phyloP scores from a whole-genome alignment of 2,888 invertebrate genomes.

The Callinectes sapidus region DNA sequence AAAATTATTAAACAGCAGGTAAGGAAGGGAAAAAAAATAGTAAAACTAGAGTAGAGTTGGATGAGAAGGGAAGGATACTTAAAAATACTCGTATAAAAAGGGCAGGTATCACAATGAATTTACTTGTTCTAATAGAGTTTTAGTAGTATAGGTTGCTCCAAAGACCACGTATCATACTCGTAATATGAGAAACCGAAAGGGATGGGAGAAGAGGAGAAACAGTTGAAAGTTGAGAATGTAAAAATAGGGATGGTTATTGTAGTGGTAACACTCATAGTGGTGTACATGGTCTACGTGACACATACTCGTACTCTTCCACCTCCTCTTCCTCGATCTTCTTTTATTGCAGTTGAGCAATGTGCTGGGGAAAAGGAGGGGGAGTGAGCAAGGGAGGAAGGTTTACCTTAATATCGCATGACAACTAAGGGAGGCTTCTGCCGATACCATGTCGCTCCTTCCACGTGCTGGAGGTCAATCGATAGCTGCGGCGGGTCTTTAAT shows the following conservation, averaged over 20 bases:
- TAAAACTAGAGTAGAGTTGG: not conserved
- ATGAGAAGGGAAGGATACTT: not conserved
- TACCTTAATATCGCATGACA: slow-evolving; percentile 7
- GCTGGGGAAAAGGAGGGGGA: not conserved
- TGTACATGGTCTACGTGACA: slow-evolving; percentile 2
- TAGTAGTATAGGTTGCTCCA: not conserved
- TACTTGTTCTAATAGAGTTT: not conserved
- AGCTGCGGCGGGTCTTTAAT: not conserved
- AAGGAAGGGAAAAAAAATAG: not conserved
- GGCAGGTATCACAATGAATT: not conserved
- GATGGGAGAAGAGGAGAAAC: not conserved
- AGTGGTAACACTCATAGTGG: not conserved
- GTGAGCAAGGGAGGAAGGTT: not conserved
- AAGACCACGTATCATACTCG: not conserved
- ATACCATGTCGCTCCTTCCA: not conserved
- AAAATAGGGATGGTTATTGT: not conserved
- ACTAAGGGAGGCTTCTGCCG: not conserved
- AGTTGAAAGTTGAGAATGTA: not conserved
- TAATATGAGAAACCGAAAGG: not conserved
- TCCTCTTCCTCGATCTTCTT: not conserved
- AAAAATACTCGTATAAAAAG: not conserved
- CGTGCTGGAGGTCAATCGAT: not conserved
- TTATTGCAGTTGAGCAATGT: slow-evolving; percentile 3
- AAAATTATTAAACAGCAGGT: not conserved
- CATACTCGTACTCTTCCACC: not conserved